Evolutionary conservation across 1,140 invertebrate species (phyloP).

Genomic region (Trichonephila clavata): DNA sequence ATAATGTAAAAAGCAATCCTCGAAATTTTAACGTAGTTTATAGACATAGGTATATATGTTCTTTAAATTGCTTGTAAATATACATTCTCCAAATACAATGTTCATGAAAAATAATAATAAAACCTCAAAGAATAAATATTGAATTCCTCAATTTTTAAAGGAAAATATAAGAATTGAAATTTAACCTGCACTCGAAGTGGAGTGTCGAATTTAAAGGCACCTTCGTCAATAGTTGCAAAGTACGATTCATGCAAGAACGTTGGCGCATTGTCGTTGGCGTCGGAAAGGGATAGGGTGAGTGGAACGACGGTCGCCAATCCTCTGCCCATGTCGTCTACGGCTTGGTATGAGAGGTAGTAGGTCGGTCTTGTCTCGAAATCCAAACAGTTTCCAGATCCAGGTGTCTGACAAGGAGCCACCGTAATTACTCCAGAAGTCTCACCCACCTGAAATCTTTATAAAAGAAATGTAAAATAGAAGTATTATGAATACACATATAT

Average conservation of each 20-base stretch:
- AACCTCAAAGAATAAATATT: too few relatives aligned
- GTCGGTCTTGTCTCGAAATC: conserved; percentile 92
- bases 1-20: too few relatives aligned
- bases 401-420: conserved; percentile 88
- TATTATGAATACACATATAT: too few relatives aligned
- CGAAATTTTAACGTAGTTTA: too few relatives aligned
- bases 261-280: conserved; percentile 94
- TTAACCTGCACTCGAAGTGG: conserved; percentile 81
- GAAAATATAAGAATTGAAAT: not conserved
- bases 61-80: too few relatives aligned
- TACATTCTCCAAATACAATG: too few relatives aligned
- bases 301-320: conserved; percentile 90
- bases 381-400: conserved; percentile 86
- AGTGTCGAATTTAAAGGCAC: conserved; percentile 88
- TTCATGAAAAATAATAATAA: too few relatives aligned
- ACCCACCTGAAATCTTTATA: conserved; percentile 88
- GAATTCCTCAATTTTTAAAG: too few relatives aligned
- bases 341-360: conserved; percentile 92
- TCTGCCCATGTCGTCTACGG: conserved; percentile 90
- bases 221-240: conserved; percentile 87
- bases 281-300: conserved; percentile 88
- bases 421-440: conserved; percentile 90
- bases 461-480: not conserved
- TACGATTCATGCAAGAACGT: conserved; percentile 89
- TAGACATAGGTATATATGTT: too few relatives aligned